These are phyloP conservation scores for Microchirus variegatus DNA, from an alignment of 2,797 vertebrate genomes.

Conservation along the genomic window DNA sequence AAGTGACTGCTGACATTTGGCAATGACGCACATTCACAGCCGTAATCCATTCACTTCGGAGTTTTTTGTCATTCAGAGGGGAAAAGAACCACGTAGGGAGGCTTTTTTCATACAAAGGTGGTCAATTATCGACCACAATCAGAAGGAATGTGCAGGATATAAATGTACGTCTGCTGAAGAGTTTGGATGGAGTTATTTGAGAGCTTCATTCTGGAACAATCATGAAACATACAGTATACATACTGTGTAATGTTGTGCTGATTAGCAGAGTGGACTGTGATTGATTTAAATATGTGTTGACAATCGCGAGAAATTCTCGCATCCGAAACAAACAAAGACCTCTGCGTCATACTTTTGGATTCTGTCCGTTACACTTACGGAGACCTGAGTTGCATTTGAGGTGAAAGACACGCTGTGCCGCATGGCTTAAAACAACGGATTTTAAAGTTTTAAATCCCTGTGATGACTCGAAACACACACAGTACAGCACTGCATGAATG, in stretches of 20 bases:
- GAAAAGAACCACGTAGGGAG: constrained; percentile 40
- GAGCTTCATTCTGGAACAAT: constrained; percentile 27
- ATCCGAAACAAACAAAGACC: constrained; percentile 14
- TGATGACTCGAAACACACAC: background rate
- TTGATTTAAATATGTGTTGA: constrained; percentile 46
- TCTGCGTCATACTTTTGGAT: constrained; percentile 21
- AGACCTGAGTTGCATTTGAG: constrained; percentile 33
- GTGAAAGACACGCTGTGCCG: constrained; percentile 33
- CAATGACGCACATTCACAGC: constrained; percentile 75
- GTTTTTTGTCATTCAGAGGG: constrained; percentile 53
- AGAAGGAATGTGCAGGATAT: constrained; percentile 40
- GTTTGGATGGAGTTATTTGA: constrained; percentile 2
- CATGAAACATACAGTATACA: constrained; percentile 1
- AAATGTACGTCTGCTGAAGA: background rate
- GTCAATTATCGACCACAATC: constrained; percentile 40
- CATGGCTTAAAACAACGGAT: constrained; percentile 36
- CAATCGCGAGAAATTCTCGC: constrained; percentile 34
- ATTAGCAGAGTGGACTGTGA: constrained; percentile 34
- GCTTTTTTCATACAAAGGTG: constrained; percentile 28
- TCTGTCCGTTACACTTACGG: constrained; percentile 29
- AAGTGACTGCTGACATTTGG: constrained; percentile 70
- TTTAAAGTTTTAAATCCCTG: constrained; percentile 15
- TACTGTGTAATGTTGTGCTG: background rate
- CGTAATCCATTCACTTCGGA: constrained; percentile 57
- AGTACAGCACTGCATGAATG: background rate